Conservation (phyloP, 2,113 vertebrate species). For the Pelobates fuscus region DNA sequence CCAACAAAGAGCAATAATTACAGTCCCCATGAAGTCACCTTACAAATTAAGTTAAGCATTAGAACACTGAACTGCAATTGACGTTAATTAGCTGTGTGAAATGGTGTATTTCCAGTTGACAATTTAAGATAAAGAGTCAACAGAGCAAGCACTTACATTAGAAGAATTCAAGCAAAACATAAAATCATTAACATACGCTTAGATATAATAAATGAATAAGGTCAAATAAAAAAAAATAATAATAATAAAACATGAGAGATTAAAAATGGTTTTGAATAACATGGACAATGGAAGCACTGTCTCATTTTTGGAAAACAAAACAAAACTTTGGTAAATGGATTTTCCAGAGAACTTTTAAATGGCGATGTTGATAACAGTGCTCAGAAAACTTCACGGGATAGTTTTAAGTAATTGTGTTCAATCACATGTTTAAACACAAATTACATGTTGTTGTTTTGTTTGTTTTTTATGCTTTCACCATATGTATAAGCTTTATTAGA, state of each 20-base stretch:
- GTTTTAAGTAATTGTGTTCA: too few species aligned
- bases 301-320: too few species aligned
- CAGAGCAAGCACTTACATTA: conserved; percentile 2
- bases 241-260: too few species aligned
- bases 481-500: too few species aligned
- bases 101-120: conserved; percentile 45
- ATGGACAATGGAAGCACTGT: too few species aligned
- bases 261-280: background rate
- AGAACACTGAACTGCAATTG: conserved; percentile 33
- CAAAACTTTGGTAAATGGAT: too few species aligned
- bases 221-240: background rate
- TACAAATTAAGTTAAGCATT: conserved; percentile 41
- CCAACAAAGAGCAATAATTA: conserved; percentile 23
- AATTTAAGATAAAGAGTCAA: conserved; percentile 35
- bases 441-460: too few species aligned
- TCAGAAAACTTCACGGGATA: too few species aligned
- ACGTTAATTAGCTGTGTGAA: conserved; percentile 45
- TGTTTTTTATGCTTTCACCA: too few species aligned
- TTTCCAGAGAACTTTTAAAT: too few species aligned
- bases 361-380: too few species aligned
- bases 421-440: too few species aligned
- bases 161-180: background rate
- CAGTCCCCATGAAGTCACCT: conserved; percentile 40
- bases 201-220: background rate
- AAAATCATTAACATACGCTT: background rate